Base-by-base conservation (phyloP, 2,113 vertebrate genomes). In the Rhea americana region DNA sequence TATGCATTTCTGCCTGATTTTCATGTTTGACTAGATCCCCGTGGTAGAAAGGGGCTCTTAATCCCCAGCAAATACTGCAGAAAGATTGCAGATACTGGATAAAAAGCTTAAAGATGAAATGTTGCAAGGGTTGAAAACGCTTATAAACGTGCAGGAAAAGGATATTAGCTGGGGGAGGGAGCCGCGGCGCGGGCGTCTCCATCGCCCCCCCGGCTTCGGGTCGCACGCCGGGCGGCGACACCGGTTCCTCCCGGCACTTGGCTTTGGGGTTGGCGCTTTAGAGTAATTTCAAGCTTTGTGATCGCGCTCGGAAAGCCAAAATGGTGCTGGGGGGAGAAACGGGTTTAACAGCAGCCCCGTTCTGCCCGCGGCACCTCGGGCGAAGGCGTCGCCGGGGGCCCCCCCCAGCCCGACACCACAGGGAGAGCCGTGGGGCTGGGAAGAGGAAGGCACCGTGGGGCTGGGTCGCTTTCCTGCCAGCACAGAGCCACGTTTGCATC, bases 51-150 rank as follows among this genome's bases (percentile, higher is more conserved):
- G 26, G 48, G 59, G 68, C 58, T 62, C 51, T 91, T 97, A 95
- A 96, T 95, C 95, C 92, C 18, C 43, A 13, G 75, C 55, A 90
- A 89, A 82, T 59, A 59, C 83, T 25, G 41, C 88, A 43, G 92
- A 91, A 95, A 91, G 93, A 90, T 93, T 92, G 91, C 92, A 74
- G 85, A 70, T 51, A 48, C 62, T 2, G 22, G 91, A 93, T 94
- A 87, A 95, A 96, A 93, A 92, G 90, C 94, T 97, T 95, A 95
- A 87, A 86, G 78, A 78, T 61, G 74, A 90, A 87, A 65, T 0
- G 2, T 59, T 81, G 58, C 1, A 1, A 86, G 85, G 92, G 70
- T 45, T 86, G 85, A 90, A 94, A 87, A 87, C 6, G 51, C 83
- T 90, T 73, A 26, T 87, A 55, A 88, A 45, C 1, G 0, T n/a